These are phyloP conservation scores for Trichosurus vulpecula DNA, from an alignment of 2,797 vertebrate species.

Conservation along the genomic window DNA sequence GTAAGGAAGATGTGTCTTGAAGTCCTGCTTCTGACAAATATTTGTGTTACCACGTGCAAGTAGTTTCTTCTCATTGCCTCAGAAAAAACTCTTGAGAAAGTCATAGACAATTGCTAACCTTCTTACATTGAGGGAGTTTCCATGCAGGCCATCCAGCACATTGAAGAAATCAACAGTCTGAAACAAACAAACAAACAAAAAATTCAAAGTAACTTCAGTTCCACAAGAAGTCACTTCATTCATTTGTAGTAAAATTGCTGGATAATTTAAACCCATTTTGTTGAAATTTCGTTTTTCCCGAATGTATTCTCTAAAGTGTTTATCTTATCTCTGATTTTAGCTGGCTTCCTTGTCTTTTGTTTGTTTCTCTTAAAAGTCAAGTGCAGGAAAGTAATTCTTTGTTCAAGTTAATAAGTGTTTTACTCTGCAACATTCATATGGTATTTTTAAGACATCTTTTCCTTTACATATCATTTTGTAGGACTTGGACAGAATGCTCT, in stretches of 20 bases:
- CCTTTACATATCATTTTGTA: slow-evolving; percentile 75
- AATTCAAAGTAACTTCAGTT: neutral
- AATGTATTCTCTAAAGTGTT: neutral
- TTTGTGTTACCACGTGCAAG: neutral
- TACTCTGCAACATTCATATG: neutral
- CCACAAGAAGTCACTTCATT: neutral
- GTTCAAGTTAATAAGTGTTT: neutral
- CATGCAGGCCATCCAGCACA: neutral
- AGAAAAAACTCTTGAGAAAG: neutral
- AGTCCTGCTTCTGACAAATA: neutral
- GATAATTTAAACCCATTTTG: neutral
- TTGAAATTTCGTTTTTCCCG: neutral
- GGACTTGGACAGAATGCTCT: slow-evolving; percentile 91
- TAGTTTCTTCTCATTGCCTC: neutral
- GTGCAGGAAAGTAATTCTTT: neutral
- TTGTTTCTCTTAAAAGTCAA: neutral
- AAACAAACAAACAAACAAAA: neutral
- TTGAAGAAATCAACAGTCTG: neutral
- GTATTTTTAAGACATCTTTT: neutral
- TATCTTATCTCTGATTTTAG: neutral
- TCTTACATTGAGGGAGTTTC: neutral
- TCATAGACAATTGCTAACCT: neutral
- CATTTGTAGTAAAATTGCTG: neutral
- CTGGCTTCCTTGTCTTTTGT: neutral
- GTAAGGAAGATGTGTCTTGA: neutral